Conservation (phyloP, 2,113 vertebrate species). For the Cranoglanis bouderius region DNA sequence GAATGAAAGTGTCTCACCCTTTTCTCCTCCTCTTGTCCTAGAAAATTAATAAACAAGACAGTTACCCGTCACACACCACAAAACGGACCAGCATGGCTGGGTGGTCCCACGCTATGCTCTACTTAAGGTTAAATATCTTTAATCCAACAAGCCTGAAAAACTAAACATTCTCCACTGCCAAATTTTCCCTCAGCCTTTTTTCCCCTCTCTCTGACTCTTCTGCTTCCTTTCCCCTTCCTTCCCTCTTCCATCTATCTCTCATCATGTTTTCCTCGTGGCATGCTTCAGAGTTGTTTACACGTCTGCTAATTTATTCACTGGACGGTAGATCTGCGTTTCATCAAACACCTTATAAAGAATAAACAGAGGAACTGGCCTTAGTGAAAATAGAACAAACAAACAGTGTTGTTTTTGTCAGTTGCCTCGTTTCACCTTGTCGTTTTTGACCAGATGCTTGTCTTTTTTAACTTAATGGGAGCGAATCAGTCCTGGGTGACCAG, state of each 20-base stretch:
- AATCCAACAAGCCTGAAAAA: constrained; percentile 63
- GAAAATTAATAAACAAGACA: constrained; percentile 62
- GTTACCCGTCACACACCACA: constrained; percentile 52
- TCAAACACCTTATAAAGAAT: constrained; percentile 53
- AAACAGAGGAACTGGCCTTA: constrained; percentile 31
- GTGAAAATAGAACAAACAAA: constrained; percentile 25
- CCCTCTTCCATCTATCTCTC: constrained; percentile 18
- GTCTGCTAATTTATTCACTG: constrained; percentile 49
- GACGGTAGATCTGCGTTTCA: constrained; percentile 49
- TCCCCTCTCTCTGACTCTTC: background rate
- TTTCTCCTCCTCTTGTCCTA: constrained; percentile 11
- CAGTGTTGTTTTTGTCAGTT: constrained; percentile 30
- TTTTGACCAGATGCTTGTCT: background rate
- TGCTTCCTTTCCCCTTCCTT: constrained; percentile 1
- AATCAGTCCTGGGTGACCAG: background rate
- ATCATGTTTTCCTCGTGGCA: constrained; percentile 1
- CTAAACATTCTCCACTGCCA: constrained; percentile 61
- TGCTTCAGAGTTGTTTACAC: constrained; percentile 41
- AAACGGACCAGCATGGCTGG: constrained; percentile 56
- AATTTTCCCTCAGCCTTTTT: constrained; percentile 46
- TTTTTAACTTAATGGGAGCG: constrained; percentile 32
- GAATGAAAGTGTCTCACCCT: background rate
- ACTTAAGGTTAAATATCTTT: constrained; percentile 67
- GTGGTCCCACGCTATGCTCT: constrained; percentile 63
- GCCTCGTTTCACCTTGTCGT: background rate